These are phyloP conservation scores for Synanthedon formicaeformis DNA, from an alignment of 2,888 invertebrate genomes.

Conservation along the genomic window DNA sequence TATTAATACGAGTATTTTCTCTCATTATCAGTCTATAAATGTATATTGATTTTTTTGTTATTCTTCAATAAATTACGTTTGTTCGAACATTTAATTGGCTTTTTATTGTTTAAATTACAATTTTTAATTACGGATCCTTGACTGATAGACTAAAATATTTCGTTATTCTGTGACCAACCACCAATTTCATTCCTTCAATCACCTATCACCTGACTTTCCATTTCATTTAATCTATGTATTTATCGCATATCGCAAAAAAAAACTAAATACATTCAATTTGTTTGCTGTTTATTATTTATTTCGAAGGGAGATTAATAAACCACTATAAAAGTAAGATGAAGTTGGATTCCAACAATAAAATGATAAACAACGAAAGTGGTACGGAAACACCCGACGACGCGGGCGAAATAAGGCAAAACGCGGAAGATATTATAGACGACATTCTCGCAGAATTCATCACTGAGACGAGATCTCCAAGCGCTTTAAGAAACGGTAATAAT, in stretches of 20 bases:
- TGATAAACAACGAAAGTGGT: constrained; percentile 55
- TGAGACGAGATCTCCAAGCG: constrained; percentile 46
- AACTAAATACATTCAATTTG: too few species aligned
- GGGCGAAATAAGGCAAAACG: constrained; percentile 56
- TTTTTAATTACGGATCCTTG: too few species aligned
- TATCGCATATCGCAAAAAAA: too few species aligned
- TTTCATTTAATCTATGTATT: too few species aligned
- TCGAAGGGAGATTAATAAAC: constrained; percentile 40
- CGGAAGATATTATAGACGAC: constrained; percentile 62
- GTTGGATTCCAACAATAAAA: constrained; percentile 63
- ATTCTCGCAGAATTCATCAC: constrained; percentile 62
- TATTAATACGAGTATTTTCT: too few species aligned
- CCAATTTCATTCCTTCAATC: constrained; percentile 19
- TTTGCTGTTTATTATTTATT: constrained; percentile 43
- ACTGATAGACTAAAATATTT: too few species aligned
- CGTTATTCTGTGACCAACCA: too few species aligned
- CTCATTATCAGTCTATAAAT: too few species aligned
- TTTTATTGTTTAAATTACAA: too few species aligned
- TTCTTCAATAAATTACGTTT: too few species aligned
- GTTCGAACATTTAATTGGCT: too few species aligned
- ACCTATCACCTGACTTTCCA: constrained; percentile 53
- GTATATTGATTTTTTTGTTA: too few species aligned
- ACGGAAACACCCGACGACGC: constrained; percentile 55
- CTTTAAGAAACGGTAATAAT: constrained; percentile 41
- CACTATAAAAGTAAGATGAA: constrained; percentile 34